Base-by-base conservation (phyloP, 1,140 invertebrate species). In the Aphelenchoides avenae region DNA sequence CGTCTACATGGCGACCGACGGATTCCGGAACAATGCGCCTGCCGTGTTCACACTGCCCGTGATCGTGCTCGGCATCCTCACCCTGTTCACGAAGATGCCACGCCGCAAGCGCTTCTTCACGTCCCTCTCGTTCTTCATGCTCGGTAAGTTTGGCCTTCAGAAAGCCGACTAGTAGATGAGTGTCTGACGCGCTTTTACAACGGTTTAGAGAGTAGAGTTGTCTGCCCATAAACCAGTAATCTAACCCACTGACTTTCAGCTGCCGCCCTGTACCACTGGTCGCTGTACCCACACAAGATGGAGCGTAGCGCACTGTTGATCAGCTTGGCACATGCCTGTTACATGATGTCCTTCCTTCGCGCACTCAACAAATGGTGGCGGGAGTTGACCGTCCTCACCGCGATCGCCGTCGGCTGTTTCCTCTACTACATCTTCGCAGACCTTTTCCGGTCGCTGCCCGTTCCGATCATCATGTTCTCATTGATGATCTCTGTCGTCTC, bases 31-130 rank as follows among this genome's bases (percentile, higher is more conserved):
- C 11, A 64, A 64, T 26, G 60, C 61, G 18, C 61, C 61, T 1
- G 64, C 67, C 29, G 62, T 64, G 7, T 64, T 64, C 43, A 62
- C 61, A 18, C 27, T 64, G 6, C 61, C 61, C 20, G 61, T 64
- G 7, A 41, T 67, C 13, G 60, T 64, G 9, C 65, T 64, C n/a
- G 61, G 61, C 6, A 34, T 65, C 34, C 36, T 64, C 26, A 67
- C 63, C 26, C 48, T 62, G 26, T 63, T 31, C 20, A 64, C 61
- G 18, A 37, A 44, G 42, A 64, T 64, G 61, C 61, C 61, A 11
- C 20, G 34, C 6, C 31, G 43, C 24, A 66, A 54, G n/a, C 52
- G 52, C 29, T 18, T 67, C 22, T 57, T 66, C 31, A 64, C 61
- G 15, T 33, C 61, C 5, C 11, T 49, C 11, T 64, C 61, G 3